Conservation (phyloP, 2,888 invertebrate species). For the Xiphydria camelus region DNA sequence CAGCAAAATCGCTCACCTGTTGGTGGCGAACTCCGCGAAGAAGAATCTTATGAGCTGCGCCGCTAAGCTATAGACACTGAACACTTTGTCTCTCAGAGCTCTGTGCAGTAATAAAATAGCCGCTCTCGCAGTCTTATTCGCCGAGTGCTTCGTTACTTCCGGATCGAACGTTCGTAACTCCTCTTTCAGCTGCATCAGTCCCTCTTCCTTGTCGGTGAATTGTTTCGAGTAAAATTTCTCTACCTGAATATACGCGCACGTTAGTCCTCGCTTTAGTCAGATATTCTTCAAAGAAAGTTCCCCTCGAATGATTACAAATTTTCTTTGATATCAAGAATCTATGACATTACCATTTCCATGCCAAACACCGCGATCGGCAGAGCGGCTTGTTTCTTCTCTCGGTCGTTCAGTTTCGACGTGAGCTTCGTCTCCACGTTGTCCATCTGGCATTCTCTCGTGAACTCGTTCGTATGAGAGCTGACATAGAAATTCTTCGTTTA, state of each 20-base stretch:
- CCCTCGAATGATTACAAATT: neutral
- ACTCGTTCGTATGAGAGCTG: slow-evolving; percentile 84
- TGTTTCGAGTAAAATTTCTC: slow-evolving; percentile 90
- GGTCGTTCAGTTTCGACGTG: slow-evolving; percentile 70
- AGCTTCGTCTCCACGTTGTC: slow-evolving; percentile 61
- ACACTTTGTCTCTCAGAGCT: slow-evolving; percentile 83
- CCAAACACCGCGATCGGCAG: slow-evolving; percentile 91
- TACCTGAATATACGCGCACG: slow-evolving; percentile 69
- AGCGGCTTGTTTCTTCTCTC: slow-evolving; percentile 86
- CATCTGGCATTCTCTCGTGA: slow-evolving; percentile 72
- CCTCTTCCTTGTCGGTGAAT: slow-evolving; percentile 87
- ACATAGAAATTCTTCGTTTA: neutral
- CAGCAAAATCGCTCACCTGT: slow-evolving; percentile 62
- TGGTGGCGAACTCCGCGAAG: slow-evolving; percentile 82
- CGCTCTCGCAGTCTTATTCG: slow-evolving; percentile 82
- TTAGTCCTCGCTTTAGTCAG: no score
- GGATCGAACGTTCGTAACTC: slow-evolving; percentile 60
- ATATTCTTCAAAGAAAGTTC: slow-evolving; percentile 1
- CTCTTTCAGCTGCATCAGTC: slow-evolving; percentile 70
- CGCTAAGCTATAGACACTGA: slow-evolving; percentile 83
- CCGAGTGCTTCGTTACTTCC: slow-evolving; percentile 59
- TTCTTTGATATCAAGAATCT: slow-evolving; percentile 24
- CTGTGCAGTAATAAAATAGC: slow-evolving; percentile 79
- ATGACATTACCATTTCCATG: slow-evolving; percentile 81
- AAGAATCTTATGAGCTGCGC: slow-evolving; percentile 80